Conservation (phyloP, 2,113 vertebrate genomes). For the Phalacrocorax brasilianus region DNA sequence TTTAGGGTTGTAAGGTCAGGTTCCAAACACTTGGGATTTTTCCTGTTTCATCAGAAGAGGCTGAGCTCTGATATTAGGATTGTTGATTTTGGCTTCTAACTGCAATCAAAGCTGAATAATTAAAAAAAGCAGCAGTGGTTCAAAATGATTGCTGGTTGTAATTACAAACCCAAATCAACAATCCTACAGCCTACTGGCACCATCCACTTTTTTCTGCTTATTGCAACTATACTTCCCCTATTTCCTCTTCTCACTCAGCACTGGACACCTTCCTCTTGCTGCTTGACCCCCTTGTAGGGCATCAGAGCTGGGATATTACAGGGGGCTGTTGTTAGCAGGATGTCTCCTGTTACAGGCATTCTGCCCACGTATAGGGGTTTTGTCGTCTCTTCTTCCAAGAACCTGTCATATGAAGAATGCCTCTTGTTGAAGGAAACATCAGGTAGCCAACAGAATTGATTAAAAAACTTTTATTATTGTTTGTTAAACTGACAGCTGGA, state of each 20-base stretch:
- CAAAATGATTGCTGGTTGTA: conserved; percentile 26
- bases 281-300: background rate
- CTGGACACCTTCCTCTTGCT: background rate
- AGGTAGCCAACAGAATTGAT: background rate
- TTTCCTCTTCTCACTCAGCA: background rate
- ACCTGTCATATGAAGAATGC: background rate
- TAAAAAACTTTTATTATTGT: background rate
- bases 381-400: background rate
- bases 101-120: conserved; percentile 33
- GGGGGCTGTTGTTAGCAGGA: background rate
- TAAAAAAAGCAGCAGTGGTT: background rate
- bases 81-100: conserved; percentile 47
- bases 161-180: conserved; percentile 42
- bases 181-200: background rate
- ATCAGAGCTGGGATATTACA: background rate
- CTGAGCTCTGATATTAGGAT: background rate
- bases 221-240: background rate
- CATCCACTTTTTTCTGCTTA: background rate
- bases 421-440: background rate
- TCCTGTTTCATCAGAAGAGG: background rate
- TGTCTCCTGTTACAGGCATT: background rate
- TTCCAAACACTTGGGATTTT: background rate
- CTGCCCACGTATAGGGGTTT: background rate
- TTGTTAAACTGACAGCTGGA: conserved; percentile 5
- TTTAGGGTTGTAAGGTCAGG: background rate